These are phyloP conservation scores for Antennarius maculatus DNA, from an alignment of 2,797 vertebrate species.

Conservation along the genomic window DNA sequence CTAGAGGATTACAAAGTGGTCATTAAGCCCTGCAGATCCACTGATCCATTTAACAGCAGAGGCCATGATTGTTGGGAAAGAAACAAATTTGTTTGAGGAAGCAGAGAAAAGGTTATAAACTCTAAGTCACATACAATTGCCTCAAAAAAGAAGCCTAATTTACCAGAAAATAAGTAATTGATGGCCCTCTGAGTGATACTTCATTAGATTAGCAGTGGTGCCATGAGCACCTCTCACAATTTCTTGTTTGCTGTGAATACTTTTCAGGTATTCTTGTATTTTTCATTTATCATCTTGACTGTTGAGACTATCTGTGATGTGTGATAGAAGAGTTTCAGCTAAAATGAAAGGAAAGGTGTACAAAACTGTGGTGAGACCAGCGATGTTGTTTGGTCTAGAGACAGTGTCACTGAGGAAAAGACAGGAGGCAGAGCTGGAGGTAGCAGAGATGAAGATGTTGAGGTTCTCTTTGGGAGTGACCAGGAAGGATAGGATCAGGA, in stretches of 20 bases:
- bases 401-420: too few relatives aligned
- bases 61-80: not conserved
- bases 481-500: too few relatives aligned
- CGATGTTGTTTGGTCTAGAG: too few relatives aligned
- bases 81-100: slow-evolving; percentile 6
- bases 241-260: not conserved
- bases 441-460: too few relatives aligned
- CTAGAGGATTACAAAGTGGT: not conserved
- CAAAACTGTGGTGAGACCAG: too few relatives aligned
- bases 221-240: not conserved
- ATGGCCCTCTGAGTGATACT: slow-evolving; percentile 32
- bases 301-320: slow-evolving; percentile 4
- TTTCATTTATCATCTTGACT: slow-evolving; percentile 10
- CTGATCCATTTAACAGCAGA: slow-evolving; percentile 19
- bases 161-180: slow-evolving; percentile 22
- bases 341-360: too few relatives aligned
- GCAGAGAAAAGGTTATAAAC: slow-evolving; percentile 10
- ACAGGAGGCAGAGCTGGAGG: too few relatives aligned
- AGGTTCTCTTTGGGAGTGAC: too few relatives aligned
- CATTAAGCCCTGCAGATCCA: not conserved
- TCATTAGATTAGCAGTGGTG: slow-evolving; percentile 1
- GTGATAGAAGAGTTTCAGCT: too few relatives aligned
- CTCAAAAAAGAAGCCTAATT: slow-evolving; percentile 41
- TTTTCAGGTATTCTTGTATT: not conserved
- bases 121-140: not conserved